Conservation (phyloP, 2,888 invertebrate genomes). For the Pristionchus entomophagus region DNA sequence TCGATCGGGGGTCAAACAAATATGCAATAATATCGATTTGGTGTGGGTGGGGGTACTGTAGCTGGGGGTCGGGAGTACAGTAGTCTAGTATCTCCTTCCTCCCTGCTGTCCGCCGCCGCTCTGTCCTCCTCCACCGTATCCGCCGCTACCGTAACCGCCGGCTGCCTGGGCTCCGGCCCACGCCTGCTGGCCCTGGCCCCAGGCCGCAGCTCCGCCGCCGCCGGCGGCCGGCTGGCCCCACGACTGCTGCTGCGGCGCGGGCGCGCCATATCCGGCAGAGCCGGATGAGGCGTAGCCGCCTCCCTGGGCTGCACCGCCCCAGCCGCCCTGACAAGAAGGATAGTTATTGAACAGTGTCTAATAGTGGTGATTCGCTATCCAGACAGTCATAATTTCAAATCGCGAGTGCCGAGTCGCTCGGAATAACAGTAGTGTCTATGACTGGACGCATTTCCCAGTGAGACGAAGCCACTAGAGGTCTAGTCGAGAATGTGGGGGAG, state of each 20-base stretch:
- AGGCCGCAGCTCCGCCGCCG: not conserved
- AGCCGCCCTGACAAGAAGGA: too few species aligned
- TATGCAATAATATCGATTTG: not conserved
- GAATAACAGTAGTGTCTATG: too few species aligned
- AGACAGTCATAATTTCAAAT: too few species aligned
- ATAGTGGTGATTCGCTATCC: too few species aligned
- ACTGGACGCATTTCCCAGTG: too few species aligned
- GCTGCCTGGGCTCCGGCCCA: slow-evolving; percentile 29
- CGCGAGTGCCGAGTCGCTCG: too few species aligned
- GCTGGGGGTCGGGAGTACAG: not conserved
- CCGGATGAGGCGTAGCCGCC: too few species aligned
- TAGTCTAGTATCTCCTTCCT: slow-evolving; percentile 1
- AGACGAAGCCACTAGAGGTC: too few species aligned
- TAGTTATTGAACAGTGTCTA: too few species aligned
- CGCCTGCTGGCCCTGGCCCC: slow-evolving; percentile 35
- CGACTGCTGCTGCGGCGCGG: not conserved
- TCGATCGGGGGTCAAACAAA: not conserved
- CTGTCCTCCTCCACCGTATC: slow-evolving; percentile 40
- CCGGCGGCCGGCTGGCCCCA: slow-evolving; percentile 7
- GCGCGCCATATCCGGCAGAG: not conserved
- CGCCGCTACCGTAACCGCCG: slow-evolving; percentile 40
- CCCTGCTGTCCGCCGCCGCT: not conserved
- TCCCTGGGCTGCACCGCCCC: too few species aligned
- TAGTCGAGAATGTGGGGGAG: too few species aligned
- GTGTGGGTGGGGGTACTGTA: not conserved